A percentile compares a stretch with the other conserved stretches of the same genome.
phyloP scores from a whole-genome alignment of 2,888 invertebrate genomes.

The Himalopsyche kuldschensis region DNA sequence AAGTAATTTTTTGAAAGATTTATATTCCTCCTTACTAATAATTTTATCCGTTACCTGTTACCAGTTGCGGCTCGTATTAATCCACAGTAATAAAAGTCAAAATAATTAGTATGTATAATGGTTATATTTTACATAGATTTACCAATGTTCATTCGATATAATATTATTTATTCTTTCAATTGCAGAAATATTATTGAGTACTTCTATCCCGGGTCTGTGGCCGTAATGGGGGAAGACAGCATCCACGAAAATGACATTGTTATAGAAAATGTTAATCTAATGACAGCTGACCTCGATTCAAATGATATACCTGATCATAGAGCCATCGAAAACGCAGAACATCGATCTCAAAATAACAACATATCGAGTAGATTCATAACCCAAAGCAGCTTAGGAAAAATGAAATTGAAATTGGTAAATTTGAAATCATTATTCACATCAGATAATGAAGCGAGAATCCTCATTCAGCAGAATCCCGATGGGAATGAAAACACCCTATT shows the following conservation, averaged over 20 bases:
- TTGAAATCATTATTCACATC: conserved; percentile 6
- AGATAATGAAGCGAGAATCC: not conserved
- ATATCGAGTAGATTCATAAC: not conserved
- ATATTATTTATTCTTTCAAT: not conserved
- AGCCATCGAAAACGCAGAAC: not conserved
- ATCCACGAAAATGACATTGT: conserved; percentile 8
- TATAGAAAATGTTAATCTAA: conserved; percentile 18
- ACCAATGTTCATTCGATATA: no score
- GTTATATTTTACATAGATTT: no score
- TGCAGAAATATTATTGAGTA: conserved; percentile 31
- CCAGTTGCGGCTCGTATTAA: no score
- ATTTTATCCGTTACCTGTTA: not conserved
- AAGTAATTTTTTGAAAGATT: conserved; percentile 5
- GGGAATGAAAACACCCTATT: conserved; percentile 22
- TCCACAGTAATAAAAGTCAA: no score
- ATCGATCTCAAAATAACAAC: not conserved
- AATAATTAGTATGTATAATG: no score
- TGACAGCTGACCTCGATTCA: not conserved
- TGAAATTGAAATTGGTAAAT: conserved; percentile 23
- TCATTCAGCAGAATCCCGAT: conserved; percentile 17
- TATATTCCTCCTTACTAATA: not conserved
- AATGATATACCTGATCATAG: not conserved
- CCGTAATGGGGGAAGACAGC: conserved; percentile 4
- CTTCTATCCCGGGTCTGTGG: conserved; percentile 16
- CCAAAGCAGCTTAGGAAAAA: not conserved